Percentiles rank a stretch among this genome's conserved stretches.
phyloP scores from a whole-genome alignment of 2,888 invertebrate genomes.

The Petrophora chlorosata region DNA sequence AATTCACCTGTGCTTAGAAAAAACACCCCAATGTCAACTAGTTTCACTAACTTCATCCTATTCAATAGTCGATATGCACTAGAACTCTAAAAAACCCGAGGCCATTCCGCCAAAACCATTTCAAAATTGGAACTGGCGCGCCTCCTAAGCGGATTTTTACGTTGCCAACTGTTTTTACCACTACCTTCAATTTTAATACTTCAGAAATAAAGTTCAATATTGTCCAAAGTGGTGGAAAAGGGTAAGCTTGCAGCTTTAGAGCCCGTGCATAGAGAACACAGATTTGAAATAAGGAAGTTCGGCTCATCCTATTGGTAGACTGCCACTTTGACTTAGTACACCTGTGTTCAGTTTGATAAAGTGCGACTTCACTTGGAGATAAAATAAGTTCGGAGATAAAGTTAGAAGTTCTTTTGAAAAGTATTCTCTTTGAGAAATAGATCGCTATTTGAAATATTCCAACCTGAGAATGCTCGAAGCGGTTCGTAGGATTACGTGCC shows the following conservation, averaged over 20 bases:
- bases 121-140: conserved; percentile 72
- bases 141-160: conserved; percentile 70
- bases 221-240: background rate
- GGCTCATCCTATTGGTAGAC: conserved; percentile 61
- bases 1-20: no score
- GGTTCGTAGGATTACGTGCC: no score
- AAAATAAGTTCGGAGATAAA: conserved; percentile 3
- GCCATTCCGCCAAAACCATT: conserved; percentile 66
- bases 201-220: conserved; percentile 38
- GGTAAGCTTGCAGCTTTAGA: conserved; percentile 41
- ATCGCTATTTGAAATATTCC: no score
- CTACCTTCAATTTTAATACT: conserved; percentile 20
- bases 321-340: conserved; percentile 43
- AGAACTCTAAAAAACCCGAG: conserved; percentile 49
- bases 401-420: conserved; percentile 3
- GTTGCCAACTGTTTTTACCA: conserved; percentile 37
- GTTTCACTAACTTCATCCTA: background rate
- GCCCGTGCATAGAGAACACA: conserved; percentile 66
- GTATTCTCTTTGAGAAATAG: background rate
- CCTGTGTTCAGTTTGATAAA: conserved; percentile 30
- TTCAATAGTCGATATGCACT: conserved; percentile 17
- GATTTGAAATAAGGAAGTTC: conserved; percentile 69
- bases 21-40: no score
- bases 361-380: conserved; percentile 12
- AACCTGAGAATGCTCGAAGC: no score